Evolutionary conservation across 2,888 invertebrate genomes (phyloP), one percentile per base, ranked within the genome.

Genomic region (Drosophila pseudotakahashii): DNA sequence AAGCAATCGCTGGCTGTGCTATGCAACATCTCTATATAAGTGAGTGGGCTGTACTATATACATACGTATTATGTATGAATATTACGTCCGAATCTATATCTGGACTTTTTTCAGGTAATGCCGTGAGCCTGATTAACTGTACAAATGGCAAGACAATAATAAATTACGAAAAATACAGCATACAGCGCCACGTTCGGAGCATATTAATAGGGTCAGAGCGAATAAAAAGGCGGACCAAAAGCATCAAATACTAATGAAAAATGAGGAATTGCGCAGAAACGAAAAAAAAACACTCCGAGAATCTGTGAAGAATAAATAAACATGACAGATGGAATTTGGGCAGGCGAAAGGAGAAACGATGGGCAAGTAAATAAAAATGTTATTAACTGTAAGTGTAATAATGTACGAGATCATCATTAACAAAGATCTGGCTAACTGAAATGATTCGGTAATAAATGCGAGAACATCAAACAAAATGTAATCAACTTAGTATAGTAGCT

Each of bases 201-300:
- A 79, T 81, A 83, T 78, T 81, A 82, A 81, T 78, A 73, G 73
- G 52, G 52, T 44, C 53, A 68, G 42, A 34, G 51, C 52, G 51
- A 57, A 69, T 16, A 50, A 61, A 44, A 60, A 37, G 36, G 10
- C 41, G 39, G 52, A 45, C 47, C 39, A 50, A 62, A 58, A 54
- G 32, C 42, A 51, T 37, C 23, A 73, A 50, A 70, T 42, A 58
- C 57, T 39, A 75, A 75, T 57, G 66, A 58, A 47, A 60, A 64
- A 60, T 39, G 47, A 19, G 63, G 47, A 37, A 50, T 39, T 30
- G 41, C 45, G 41, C 48, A 47, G 36, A 60, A 39, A 23, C 26
- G 48, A 13, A 52, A 23, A 60, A 36, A 63, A 76, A 23, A 45
- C 34, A 52, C 7, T 39, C 34, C n/a, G 19, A 57, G 41, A 55